These are phyloP conservation scores for Cnemophilus loriae DNA, from an alignment of 2,113 vertebrate genomes.

Conservation along the genomic window DNA sequence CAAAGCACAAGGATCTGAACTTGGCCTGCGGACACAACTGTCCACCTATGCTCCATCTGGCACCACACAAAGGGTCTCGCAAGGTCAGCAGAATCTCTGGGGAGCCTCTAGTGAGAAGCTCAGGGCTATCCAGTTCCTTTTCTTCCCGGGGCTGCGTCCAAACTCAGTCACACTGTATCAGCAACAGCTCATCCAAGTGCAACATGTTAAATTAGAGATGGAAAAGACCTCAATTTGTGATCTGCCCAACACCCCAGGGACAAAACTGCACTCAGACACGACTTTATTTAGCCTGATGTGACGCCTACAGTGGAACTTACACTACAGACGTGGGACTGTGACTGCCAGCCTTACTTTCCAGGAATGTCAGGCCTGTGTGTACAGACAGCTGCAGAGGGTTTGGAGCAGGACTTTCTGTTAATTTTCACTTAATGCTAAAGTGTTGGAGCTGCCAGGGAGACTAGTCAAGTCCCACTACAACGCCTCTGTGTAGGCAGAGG, in stretches of 20 bases:
- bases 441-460: background rate
- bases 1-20: background rate
- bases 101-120: background rate
- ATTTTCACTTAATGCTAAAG: background rate
- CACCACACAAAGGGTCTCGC: background rate
- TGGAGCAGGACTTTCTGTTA: background rate
- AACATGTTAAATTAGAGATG: background rate
- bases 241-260: background rate
- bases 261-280: background rate
- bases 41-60: background rate
- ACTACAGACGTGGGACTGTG: background rate
- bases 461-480: background rate
- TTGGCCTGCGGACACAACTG: background rate
- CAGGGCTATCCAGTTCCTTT: background rate
- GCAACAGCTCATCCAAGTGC: background rate
- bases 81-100: slow-evolving; percentile 21
- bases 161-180: background rate
- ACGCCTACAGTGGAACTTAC: background rate
- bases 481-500: background rate
- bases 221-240: background rate
- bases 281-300: background rate
- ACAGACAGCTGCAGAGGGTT: background rate
- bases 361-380: background rate
- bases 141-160: background rate
- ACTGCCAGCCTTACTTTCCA: slow-evolving; percentile 34